Base-by-base conservation (phyloP, 2,797 vertebrate genomes). In the Neomorphus geoffroyi region DNA sequence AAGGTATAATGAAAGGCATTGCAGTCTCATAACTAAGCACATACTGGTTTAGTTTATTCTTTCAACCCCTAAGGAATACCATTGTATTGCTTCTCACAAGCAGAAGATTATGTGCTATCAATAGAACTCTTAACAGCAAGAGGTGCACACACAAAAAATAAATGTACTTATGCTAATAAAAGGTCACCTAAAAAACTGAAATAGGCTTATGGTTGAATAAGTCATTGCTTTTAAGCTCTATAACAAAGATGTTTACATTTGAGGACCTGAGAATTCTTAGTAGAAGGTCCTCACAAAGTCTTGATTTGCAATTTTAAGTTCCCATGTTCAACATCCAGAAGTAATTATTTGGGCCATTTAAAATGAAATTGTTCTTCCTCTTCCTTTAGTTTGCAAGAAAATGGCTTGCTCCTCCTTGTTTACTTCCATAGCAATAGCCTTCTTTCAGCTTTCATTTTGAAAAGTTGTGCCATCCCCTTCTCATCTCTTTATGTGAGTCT, bases 181-280 rank as follows among this genome's bases (percentile, higher is more conserved):
- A 73, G 41, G 50, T 46, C 10, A n/a, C 14, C 17, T 77, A 27
- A 69, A 83, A 26, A 6, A 57, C 41, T 33, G 19, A 64, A 80
- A 86, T 7, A 18, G 10, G 15, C 15, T 74, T 61, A 30, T 11
- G 6, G 6, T 50, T 62, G 15, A 61, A 3, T 37, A 71, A 64
- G 11, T 50, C 9, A 64, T 41, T 64, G 4, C 15, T 24, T 60
- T 91, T 69, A 83, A 83, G 13, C 9, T 80, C 45, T 80, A 16
- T 10, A 46, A 27, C 45, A 51, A 90, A 82, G 21, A n/a, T 22
- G 13, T 4, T n/a, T n/a, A 21, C 11, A 53, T 58, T 37, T 71
- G 7, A 71, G 13, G 15, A 66, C 23, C 4, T 0, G 0, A 12
- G 17, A 35, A 1, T 6, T 78, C 32, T 37, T 72, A 5, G 11